Evolutionary conservation across 2,113 vertebrate species (phyloP), one percentile per base, ranked within the genome.

Genomic region (Aptenodytes patagonicus): DNA sequence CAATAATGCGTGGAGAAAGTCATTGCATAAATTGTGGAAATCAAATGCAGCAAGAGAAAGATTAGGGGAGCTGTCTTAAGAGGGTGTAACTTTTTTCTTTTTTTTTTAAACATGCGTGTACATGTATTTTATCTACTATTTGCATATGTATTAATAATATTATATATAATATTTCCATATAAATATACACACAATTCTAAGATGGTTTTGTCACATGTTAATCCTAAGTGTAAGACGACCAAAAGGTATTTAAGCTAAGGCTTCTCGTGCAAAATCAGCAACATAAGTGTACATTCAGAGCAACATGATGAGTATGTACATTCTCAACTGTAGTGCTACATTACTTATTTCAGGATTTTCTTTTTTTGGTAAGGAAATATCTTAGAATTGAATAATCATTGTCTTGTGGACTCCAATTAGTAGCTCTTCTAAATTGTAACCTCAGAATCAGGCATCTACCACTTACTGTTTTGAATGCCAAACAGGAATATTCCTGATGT

Each of bases 381-480:
- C 49, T 78, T 32, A 46, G 22, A 65, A 38, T 5, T 11, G n/a
- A 60, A 54, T 44, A 54, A 54, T 31, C 61, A 57, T 17, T 31
- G 24, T 36, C 57, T 61, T 9, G 6, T 4, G 24, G 40, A 28
- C 72, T 49, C 40, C 44, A 29, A 32, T 2, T 5, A 79, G 47
- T 14, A 81, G 65, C 86, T 76, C 70, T 38, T 78, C 57, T 24
- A 6, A 66, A 24, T 0, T 2, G 20, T 2, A 14, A 72, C 47
- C 14, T n/a, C 57, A 25, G 24, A 64, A 31, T 1, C 2, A 7
- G 62, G 77, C 65, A 40, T n/a, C 11, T 90, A 26, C 47, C 85
- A 93, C 98, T 99, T 98, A 99, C 99, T 99, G 66, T 99, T 99
- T 46, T 99, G 99, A 96, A 99, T 99, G 87, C 99, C 99, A 62